Percentiles rank a stretch among this genome's conserved stretches.
These are phyloP conservation scores for Capreolus pygargus DNA, from an alignment of 2,113 vertebrate genomes.

Conservation along the genomic window DNA sequence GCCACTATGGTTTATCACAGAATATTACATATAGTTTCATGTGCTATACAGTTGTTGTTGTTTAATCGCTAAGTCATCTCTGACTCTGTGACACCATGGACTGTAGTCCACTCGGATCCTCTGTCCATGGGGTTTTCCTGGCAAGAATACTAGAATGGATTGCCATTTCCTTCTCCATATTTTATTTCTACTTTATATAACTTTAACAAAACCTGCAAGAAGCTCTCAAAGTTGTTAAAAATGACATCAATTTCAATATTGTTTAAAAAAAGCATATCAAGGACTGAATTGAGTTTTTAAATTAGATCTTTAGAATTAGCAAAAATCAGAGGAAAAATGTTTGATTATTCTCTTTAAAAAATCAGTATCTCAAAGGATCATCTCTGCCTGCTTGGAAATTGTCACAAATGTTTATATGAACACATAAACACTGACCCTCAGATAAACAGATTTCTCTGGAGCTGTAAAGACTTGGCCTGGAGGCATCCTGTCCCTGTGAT, in stretches of 20 bases:
- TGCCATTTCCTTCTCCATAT: neutral
- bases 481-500: neutral
- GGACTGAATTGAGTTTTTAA: neutral
- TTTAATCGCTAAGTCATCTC: neutral
- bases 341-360: neutral
- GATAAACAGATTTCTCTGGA: neutral
- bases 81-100: neutral
- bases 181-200: constrained; percentile 10
- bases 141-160: neutral
- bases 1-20: neutral
- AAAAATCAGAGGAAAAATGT: neutral
- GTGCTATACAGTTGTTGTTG: neutral
- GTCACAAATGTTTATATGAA: neutral
- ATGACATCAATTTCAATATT: neutral
- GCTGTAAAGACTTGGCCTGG: neutral
- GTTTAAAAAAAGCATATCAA: neutral
- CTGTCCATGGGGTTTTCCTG: neutral
- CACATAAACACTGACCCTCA: neutral
- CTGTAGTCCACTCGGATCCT: neutral
- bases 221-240: neutral
- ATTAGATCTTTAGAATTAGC: constrained; percentile 19
- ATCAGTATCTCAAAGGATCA: neutral
- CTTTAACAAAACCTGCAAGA: neutral
- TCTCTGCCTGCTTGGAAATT: constrained; percentile 11
- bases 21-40: neutral